These are phyloP conservation scores for Drosophila sproati DNA, from an alignment of 1,140 invertebrate genomes.

Conservation along the genomic window DNA sequence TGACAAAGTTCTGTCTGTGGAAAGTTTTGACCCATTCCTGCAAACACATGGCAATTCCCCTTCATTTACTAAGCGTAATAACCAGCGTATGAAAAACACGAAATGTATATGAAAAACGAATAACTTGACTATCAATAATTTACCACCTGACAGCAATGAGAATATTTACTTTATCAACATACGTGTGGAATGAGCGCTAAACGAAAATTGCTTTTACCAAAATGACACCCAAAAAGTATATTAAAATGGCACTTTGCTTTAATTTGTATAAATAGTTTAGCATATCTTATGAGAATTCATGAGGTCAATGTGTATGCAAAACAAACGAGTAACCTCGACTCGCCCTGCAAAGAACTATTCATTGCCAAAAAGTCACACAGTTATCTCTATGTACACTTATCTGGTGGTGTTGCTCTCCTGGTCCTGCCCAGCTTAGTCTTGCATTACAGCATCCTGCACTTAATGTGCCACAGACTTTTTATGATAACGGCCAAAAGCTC, in stretches of 20 bases:
- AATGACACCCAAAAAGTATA: too few relatives aligned
- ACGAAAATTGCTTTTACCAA: too few relatives aligned
- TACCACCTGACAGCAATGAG: background rate
- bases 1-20: too few relatives aligned
- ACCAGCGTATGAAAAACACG: background rate
- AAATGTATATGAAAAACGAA: constrained; percentile 5
- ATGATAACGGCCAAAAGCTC: constrained; percentile 40
- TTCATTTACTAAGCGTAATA: background rate
- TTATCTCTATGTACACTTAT: constrained; percentile 3
- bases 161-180: constrained; percentile 4
- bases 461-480: constrained; percentile 59
- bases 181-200: background rate
- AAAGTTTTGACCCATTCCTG: too few relatives aligned
- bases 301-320: background rate
- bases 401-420: background rate
- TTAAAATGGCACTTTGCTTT: too few relatives aligned
- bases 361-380: background rate
- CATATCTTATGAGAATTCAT: background rate
- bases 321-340: constrained; percentile 1
- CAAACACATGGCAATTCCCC: background rate
- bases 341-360: background rate
- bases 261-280: background rate
- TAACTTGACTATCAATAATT: constrained; percentile 9
- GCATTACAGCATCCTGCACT: constrained; percentile 46
- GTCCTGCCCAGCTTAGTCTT: constrained; percentile 28